Conservation (phyloP, 2,888 invertebrate species). For the Imbricaverruca yamaguchii region DNA sequence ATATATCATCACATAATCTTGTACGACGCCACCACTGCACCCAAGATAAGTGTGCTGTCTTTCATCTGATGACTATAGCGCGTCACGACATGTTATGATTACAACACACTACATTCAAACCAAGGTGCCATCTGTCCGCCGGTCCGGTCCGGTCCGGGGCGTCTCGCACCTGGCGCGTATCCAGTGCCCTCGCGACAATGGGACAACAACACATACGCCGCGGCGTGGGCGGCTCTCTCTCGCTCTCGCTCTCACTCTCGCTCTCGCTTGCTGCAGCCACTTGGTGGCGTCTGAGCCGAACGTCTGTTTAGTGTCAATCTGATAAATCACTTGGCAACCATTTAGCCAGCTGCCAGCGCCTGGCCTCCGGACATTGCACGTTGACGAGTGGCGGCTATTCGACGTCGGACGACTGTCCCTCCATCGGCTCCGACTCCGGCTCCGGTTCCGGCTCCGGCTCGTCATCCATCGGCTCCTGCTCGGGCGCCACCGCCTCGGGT, state of each 20-base stretch:
- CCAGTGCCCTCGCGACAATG: background rate
- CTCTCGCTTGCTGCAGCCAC: background rate
- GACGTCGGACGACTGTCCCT: background rate
- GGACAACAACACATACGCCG: background rate
- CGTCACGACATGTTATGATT: background rate
- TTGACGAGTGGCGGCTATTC: background rate
- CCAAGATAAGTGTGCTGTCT: background rate
- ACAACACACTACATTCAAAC: background rate
- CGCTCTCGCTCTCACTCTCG: too few relatives aligned
- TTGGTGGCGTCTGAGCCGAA: background rate
- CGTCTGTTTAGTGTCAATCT: background rate
- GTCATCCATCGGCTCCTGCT: conserved; percentile 25
- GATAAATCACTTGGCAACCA: conserved; percentile 16
- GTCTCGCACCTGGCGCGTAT: too few relatives aligned
- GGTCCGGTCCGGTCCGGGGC: too few relatives aligned
- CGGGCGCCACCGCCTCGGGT: background rate
- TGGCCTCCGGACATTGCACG: background rate
- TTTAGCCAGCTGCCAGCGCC: background rate
- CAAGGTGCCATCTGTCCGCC: background rate
- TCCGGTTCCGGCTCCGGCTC: conserved; percentile 31
- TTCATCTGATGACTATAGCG: background rate
- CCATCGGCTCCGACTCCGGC: conserved; percentile 19
- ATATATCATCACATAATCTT: background rate
- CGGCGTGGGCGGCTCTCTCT: background rate
- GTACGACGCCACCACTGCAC: background rate